phyloP scores from a whole-genome alignment of 1,140 invertebrate genomes.

The Cheumatopsyche charites region DNA sequence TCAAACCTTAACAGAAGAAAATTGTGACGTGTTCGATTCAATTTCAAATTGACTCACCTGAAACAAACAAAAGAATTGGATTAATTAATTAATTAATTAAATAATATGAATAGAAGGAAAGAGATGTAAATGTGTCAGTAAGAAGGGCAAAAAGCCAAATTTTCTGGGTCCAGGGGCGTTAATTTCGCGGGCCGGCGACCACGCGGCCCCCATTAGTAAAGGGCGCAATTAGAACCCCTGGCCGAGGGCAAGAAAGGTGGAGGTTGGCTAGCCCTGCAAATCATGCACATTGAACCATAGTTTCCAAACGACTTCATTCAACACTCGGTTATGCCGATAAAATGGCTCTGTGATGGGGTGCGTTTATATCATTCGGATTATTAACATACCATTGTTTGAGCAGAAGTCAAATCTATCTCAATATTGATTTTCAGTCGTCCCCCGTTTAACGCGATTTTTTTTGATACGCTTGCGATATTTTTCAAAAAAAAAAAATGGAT shows the following conservation, averaged over 20 bases:
- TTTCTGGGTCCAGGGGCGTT: not conserved
- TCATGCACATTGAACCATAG: slow-evolving; percentile 32
- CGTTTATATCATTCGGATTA: too few species aligned
- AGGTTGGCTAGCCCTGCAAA: not conserved
- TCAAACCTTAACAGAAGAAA: too few species aligned
- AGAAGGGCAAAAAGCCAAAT: not conserved
- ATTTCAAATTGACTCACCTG: slow-evolving; percentile 19
- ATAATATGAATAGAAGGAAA: not conserved
- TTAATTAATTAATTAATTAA: not conserved
- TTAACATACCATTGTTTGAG: too few species aligned
- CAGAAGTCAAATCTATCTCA: too few species aligned
- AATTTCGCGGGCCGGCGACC: slow-evolving; percentile 21
- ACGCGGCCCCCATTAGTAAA: slow-evolving; percentile 27
- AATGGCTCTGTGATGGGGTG: not conserved
- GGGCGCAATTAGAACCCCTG: slow-evolving; percentile 25
- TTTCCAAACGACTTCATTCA: slow-evolving; percentile 37
- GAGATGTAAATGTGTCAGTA: not conserved
- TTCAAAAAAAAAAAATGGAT: too few species aligned
- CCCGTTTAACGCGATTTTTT: too few species aligned
- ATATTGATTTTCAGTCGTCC: too few species aligned
- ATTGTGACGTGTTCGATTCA: too few species aligned
- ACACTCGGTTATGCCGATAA: slow-evolving; percentile 34
- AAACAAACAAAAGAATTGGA: slow-evolving; percentile 11
- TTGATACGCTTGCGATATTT: too few species aligned
- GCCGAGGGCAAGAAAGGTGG: not conserved